phyloP scores from a whole-genome alignment of 2,888 invertebrate species.

The Protophormia terraenovae region DNA sequence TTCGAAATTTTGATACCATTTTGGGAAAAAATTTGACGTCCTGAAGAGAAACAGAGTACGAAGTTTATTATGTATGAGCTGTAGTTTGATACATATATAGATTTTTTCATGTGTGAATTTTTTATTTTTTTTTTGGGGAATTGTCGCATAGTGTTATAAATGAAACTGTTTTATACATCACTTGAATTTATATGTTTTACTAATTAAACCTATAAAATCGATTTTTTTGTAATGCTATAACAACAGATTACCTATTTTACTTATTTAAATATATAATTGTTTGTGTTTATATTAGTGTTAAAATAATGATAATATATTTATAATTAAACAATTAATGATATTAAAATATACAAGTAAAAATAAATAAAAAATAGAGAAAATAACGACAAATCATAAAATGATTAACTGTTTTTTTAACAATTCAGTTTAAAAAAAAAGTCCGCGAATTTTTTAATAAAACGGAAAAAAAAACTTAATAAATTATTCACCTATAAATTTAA shows the following conservation, averaged over 20 bases:
- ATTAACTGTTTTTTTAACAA: background rate
- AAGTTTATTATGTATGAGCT: too few relatives aligned
- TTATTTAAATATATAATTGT: background rate
- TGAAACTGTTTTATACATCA: too few relatives aligned
- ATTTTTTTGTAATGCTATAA: background rate
- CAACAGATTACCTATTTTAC: background rate
- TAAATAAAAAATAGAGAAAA: background rate
- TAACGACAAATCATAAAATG: slow-evolving; percentile 9
- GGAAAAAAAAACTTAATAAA: background rate
- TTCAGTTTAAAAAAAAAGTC: background rate
- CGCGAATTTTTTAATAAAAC: background rate
- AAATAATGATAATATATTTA: background rate
- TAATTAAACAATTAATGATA: background rate
- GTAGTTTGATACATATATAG: too few relatives aligned
- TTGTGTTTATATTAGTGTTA: background rate
- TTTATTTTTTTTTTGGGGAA: too few relatives aligned
- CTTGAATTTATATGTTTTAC: background rate
- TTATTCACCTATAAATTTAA: slow-evolving; percentile 37
- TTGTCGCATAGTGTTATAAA: too few relatives aligned
- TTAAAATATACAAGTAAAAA: background rate
- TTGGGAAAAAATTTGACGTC: too few relatives aligned
- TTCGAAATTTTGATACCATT: too few relatives aligned
- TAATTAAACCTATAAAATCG: background rate
- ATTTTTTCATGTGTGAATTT: too few relatives aligned
- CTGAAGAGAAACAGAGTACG: too few relatives aligned